Evolutionary conservation across 2,113 vertebrate species (phyloP).

Genomic region (Ramphastos sulfuratus): DNA sequence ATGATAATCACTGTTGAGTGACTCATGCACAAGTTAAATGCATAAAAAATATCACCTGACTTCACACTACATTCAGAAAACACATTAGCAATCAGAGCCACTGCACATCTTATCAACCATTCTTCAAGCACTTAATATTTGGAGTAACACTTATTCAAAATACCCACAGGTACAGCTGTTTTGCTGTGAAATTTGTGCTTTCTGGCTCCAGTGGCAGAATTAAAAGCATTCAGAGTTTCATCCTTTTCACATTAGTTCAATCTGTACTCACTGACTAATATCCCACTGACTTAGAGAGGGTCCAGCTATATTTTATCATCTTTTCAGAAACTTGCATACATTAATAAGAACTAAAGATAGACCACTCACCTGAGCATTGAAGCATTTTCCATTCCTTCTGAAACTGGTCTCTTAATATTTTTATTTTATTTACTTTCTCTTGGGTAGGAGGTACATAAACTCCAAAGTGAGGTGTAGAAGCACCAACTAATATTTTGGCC

Average conservation of each 20-base stretch:
- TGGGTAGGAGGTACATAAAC: constrained; percentile 43
- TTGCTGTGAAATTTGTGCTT: background rate
- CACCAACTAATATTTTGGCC: constrained; percentile 35
- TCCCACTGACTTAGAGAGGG: background rate
- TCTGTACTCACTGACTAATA: background rate
- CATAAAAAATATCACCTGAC: background rate
- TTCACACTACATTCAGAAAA: background rate
- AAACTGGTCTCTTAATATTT: constrained; percentile 49
- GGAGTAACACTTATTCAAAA: background rate
- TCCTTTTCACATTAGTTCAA: background rate
- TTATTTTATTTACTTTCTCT: constrained; percentile 57
- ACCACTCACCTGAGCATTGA: constrained; percentile 62
- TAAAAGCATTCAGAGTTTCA: background rate
- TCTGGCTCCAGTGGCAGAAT: background rate
- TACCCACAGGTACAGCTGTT: background rate
- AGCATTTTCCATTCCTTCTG: constrained; percentile 75
- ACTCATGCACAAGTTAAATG: background rate
- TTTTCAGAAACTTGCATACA: background rate
- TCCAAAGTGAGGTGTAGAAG: constrained; percentile 50
- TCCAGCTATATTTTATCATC: background rate
- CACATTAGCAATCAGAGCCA: background rate
- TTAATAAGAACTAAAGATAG: background rate
- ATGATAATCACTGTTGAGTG: background rate
- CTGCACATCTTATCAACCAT: background rate
- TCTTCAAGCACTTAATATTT: background rate